Base-by-base conservation (phyloP, 1,140 invertebrate genomes). In the Leptinotarsa lineolata region DNA sequence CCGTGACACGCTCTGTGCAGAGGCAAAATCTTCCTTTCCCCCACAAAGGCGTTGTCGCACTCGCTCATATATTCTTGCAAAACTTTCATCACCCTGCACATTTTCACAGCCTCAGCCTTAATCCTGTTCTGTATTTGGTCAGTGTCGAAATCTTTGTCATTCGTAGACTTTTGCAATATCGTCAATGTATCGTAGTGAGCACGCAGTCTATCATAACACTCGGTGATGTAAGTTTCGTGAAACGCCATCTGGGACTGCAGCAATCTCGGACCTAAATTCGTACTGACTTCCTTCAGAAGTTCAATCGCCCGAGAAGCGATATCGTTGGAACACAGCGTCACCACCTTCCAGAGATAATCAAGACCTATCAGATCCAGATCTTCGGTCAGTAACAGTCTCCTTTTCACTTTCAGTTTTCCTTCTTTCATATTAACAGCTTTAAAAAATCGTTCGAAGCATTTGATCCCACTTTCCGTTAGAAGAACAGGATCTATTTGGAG, bases 401-500 rank as follows among this genome's bases (percentile, higher is more conserved):
- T 88, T 84, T 96, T 97, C 64, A 92, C 85, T 83, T 95, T 93
- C 24, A 99, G 86, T 86, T 98, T 98, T 75, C 93, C 94, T 86
- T 97, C 95, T 86, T 97, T 97, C 65, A 92, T 91, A 87, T 99
- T 99, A 6, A 99, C 97, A 76, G 95, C 94, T 88, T 97, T 97
- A 84, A 99, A 99, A 87, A 99, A 99, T 81, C 95, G 89, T 83
- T 95, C 93, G 85, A 94, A 96, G 87, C 94, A 94, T 79, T 96
- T 97, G 74, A 99, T 98, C 74, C 97, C 97, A 84, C 94, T 95
- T 87, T 98, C 96, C 20, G 97, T 98, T 6, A 99, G 86, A 72
- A 97, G 86, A 74, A 91, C 90, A 3, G 97, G 96, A 86, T 98
- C 94, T 76, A 99, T 88, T 82, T 95, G 94, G 63, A 98, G 88